phyloP scores from a whole-genome alignment of 2,113 vertebrate species.

The Poicephalus meyeri region DNA sequence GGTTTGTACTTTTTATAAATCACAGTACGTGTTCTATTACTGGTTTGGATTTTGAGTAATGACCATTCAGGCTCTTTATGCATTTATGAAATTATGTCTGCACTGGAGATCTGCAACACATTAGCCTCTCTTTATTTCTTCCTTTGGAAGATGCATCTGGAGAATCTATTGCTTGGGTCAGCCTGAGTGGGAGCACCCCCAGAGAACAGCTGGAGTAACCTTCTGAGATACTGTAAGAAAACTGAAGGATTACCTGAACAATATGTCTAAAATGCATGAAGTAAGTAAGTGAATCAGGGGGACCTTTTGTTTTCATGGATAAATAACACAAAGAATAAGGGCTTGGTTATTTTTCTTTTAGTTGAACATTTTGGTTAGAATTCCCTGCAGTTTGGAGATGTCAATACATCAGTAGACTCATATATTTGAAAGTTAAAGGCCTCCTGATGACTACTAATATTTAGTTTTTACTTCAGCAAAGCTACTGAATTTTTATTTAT shows the following conservation, averaged over 20 bases:
- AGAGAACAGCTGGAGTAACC: not conserved
- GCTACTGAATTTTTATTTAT: not conserved
- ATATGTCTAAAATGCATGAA: not conserved
- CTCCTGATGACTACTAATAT: not conserved
- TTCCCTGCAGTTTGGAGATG: not conserved
- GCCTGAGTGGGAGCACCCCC: not conserved
- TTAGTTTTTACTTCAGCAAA: not conserved
- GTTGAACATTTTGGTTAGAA: not conserved
- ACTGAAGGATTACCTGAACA: not conserved
- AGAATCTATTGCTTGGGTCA: not conserved
- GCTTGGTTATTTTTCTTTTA: not conserved
- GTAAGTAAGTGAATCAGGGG: not conserved
- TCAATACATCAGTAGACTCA: not conserved
- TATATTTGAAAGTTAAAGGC: not conserved
- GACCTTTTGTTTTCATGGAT: not conserved
- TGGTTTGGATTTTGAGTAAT: constrained; percentile 62
- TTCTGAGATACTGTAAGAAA: not conserved
- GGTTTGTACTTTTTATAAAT: not conserved
- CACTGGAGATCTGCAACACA: not conserved
- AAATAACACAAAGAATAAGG: not conserved
- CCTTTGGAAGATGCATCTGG: not conserved
- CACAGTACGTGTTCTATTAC: not conserved
- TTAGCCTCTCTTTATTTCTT: constrained; percentile 47
- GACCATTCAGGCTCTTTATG: not conserved
- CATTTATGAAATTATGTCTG: constrained; percentile 56